phyloP scores from a whole-genome alignment of 2,113 vertebrate species.

The Diadophis punctatus region DNA sequence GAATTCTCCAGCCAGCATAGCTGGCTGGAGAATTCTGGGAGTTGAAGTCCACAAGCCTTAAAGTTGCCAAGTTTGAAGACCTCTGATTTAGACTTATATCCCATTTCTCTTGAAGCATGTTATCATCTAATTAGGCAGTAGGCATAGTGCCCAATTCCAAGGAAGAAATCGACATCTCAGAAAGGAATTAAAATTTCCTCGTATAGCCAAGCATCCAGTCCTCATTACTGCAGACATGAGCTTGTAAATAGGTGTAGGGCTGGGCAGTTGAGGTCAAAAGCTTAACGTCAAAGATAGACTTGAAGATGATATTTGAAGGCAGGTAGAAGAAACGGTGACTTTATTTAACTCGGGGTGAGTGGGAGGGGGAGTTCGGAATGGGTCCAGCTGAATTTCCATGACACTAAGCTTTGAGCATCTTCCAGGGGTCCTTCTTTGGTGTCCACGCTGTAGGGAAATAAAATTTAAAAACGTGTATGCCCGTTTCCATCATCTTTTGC shows the following conservation, averaged over 20 bases:
- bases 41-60: too few relatives aligned
- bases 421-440: not conserved
- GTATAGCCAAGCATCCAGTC: not conserved
- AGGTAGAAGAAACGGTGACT: fast-evolving
- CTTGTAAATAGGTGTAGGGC: not conserved
- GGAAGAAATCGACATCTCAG: not conserved
- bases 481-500: not conserved
- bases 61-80: too few relatives aligned
- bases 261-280: not conserved
- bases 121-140: not conserved
- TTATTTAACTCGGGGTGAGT: not conserved
- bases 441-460: not conserved
- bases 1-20: too few relatives aligned
- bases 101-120: too few relatives aligned
- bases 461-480: not conserved
- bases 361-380: not conserved
- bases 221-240: not conserved
- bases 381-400: not conserved
- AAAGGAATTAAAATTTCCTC: not conserved
- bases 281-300: not conserved
- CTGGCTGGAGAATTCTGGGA: too few relatives aligned
- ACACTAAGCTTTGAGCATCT: not conserved
- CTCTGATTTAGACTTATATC: not conserved
- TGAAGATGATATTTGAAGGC: not conserved
- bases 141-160: not conserved